Evolutionary conservation across 2,797 vertebrate genomes (phyloP).

Genomic region (Rhinichthys osculus): DNA sequence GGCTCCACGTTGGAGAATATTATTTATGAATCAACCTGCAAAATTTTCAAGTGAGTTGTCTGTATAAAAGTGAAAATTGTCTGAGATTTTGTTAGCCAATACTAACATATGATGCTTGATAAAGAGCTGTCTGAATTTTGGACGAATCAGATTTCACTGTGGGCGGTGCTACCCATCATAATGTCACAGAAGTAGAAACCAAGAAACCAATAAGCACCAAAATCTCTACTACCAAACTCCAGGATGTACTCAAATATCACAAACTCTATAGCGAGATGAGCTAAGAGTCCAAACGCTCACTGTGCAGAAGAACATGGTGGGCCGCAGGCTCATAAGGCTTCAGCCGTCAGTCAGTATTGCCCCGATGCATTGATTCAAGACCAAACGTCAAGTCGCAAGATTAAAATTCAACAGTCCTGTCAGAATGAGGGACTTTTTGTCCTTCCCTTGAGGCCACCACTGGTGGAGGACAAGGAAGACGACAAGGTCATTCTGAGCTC

Average conservation of each 20-base stretch:
- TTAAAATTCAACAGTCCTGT: slow-evolving; percentile 51
- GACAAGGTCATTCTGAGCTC: slow-evolving; percentile 48
- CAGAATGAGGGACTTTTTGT: slow-evolving; percentile 35
- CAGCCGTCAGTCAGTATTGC: background rate
- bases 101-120: background rate
- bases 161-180: background rate
- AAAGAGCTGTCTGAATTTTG: background rate
- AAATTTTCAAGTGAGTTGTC: background rate
- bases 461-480: slow-evolving; percentile 48
- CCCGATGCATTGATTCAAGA: slow-evolving; percentile 30
- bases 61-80: background rate
- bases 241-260: slow-evolving; percentile 1
- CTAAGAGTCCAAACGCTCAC: background rate
- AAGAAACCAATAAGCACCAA: background rate
- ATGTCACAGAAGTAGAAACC: background rate
- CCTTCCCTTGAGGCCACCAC: slow-evolving; percentile 42
- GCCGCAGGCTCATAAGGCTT: background rate
- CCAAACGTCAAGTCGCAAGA: slow-evolving; percentile 33
- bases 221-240: background rate
- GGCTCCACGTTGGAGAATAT: background rate
- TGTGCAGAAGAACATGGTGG: background rate
- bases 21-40: background rate
- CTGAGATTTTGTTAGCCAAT: background rate
- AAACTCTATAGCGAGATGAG: background rate
- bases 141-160: background rate